phyloP scores from a whole-genome alignment of 2,888 invertebrate species.

The Athalia cordata region DNA sequence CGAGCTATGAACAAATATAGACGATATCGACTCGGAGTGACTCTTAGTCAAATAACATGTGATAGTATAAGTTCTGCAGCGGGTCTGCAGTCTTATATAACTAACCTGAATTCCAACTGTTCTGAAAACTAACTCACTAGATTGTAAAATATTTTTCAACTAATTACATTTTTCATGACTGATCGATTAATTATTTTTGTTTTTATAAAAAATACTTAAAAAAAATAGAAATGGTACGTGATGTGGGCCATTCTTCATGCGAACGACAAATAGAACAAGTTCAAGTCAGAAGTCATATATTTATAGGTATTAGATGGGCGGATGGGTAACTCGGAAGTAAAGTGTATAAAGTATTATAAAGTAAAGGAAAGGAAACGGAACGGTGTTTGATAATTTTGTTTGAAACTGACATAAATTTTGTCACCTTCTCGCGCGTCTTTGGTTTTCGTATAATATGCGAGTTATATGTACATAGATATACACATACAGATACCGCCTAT shows the following conservation, averaged over 20 bases:
- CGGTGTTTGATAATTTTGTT: conserved; percentile 47
- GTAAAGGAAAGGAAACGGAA: conserved; percentile 14
- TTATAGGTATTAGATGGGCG: conserved; percentile 9
- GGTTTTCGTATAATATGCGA: background rate
- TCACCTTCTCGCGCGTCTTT: background rate
- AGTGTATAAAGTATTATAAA: background rate
- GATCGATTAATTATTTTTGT: too few relatives aligned
- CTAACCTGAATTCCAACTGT: too few relatives aligned
- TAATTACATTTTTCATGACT: too few relatives aligned
- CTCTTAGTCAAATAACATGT: conserved; percentile 10
- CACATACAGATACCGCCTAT: background rate
- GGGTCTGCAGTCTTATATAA: too few relatives aligned
- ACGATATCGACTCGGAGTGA: background rate
- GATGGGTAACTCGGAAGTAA: background rate
- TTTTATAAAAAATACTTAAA: too few relatives aligned
- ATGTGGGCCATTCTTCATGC: background rate
- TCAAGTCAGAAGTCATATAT: background rate
- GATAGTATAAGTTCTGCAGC: background rate
- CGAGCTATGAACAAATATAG: conserved; percentile 4
- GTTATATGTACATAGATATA: background rate
- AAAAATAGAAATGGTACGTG: background rate
- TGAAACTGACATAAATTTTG: conserved; percentile 45
- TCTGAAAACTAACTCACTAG: too few relatives aligned
- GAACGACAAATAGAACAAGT: conserved; percentile 17
- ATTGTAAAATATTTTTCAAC: too few relatives aligned